These are phyloP conservation scores for Lutraria lutraria DNA, from an alignment of 2,888 invertebrate species.

Conservation along the genomic window DNA sequence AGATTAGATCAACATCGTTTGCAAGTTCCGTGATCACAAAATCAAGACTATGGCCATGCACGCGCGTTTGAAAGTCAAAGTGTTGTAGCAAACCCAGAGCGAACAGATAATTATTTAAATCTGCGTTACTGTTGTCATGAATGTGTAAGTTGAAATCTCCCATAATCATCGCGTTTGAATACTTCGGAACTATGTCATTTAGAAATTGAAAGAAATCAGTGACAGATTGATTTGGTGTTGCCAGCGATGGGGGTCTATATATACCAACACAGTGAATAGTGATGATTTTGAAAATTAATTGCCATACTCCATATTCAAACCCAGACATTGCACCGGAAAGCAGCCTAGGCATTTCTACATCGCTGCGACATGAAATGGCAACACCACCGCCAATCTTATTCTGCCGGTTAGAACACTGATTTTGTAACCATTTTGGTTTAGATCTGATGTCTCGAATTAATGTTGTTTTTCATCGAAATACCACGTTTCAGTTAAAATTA, in stretches of 20 bases:
- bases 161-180: no score
- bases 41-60: slow-evolving; percentile 42
- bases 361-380: slow-evolving; percentile 25
- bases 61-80: slow-evolving; percentile 39
- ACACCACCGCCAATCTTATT: slow-evolving; percentile 38
- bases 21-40: no score
- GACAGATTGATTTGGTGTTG: no score
- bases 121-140: slow-evolving; percentile 26
- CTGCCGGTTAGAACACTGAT: no score
- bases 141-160: no score
- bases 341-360: slow-evolving; percentile 27
- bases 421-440: no score
- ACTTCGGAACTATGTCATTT: no score
- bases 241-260: no score
- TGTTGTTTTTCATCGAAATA: not conserved
- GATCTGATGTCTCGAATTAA: not conserved
- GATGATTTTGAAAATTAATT: slow-evolving; percentile 34
- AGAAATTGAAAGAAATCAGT: no score
- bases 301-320: slow-evolving; percentile 36
- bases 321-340: slow-evolving; percentile 26
- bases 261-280: slow-evolving; percentile 33
- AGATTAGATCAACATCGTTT: no score
- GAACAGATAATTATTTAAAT: slow-evolving; percentile 37
- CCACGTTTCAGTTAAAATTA: slow-evolving; percentile 9
- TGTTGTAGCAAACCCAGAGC: slow-evolving; percentile 41